Conservation (phyloP, 1,140 invertebrate species). For the Leptopilina clavipes region DNA sequence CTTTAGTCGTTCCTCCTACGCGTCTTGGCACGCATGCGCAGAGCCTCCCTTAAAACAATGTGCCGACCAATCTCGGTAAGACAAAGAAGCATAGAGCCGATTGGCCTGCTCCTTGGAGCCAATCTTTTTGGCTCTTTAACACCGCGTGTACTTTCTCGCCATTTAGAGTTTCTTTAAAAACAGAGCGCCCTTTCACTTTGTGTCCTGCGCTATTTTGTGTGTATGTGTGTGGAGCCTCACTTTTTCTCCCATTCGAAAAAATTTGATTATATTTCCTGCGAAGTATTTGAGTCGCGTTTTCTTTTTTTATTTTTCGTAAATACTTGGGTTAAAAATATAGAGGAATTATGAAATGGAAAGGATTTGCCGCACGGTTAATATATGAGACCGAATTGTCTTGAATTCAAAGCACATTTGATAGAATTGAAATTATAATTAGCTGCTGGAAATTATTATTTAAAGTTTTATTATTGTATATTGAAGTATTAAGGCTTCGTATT, state of each 20-base stretch:
- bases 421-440: too few relatives aligned
- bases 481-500: too few relatives aligned
- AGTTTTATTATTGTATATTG: too few relatives aligned
- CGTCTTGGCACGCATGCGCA: conserved; percentile 68
- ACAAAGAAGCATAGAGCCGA: conserved; percentile 69
- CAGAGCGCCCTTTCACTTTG: background rate
- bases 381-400: too few relatives aligned
- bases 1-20: conserved; percentile 69
- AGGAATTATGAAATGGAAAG: too few relatives aligned
- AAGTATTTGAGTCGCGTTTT: too few relatives aligned
- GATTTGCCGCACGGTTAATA: too few relatives aligned
- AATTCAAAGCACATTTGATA: too few relatives aligned
- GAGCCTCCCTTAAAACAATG: conserved; percentile 74
- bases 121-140: conserved; percentile 61
- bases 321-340: too few relatives aligned
- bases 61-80: conserved; percentile 72
- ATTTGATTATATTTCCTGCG: background rate
- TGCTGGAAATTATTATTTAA: too few relatives aligned
- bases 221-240: background rate
- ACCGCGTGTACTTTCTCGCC: conserved; percentile 3
- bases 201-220: too few relatives aligned
- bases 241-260: background rate
- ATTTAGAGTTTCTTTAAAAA: background rate
- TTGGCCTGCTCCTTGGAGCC: conserved; percentile 66
- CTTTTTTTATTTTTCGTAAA: too few relatives aligned